A percentile compares a stretch with the other conserved stretches of the same genome.
These are phyloP conservation scores for Cylloceria caligata DNA, from an alignment of 2,888 invertebrate species.

Conservation along the genomic window DNA sequence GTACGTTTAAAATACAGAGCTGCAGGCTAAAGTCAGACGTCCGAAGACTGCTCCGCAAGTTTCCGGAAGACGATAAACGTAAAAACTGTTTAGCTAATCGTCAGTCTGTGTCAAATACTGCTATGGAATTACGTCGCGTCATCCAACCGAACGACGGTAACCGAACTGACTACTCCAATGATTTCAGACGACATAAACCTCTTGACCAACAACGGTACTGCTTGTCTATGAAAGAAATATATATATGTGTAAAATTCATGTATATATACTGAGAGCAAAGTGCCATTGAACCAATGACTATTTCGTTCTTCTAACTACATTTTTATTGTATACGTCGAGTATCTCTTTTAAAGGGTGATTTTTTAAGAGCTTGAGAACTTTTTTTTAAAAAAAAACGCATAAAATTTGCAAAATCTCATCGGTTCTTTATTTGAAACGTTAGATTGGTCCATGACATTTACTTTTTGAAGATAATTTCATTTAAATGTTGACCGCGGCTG, in stretches of 20 bases:
- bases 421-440: too few species aligned
- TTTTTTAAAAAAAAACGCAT: too few species aligned
- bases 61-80: conserved; percentile 60
- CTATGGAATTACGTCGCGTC: neutral
- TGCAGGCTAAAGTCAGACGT: neutral
- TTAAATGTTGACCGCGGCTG: too few species aligned
- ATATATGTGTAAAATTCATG: neutral
- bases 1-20: neutral
- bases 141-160: neutral
- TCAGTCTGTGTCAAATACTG: conserved; percentile 44
- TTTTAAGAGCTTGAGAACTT: too few species aligned
- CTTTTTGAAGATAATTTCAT: too few species aligned
- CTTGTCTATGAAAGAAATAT: neutral
- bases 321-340: too few species aligned
- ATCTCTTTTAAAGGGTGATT: too few species aligned
- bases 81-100: conserved; percentile 55
- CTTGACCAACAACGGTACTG: neutral
- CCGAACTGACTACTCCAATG: neutral
- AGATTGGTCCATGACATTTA: too few species aligned
- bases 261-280: too few species aligned
- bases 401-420: too few species aligned
- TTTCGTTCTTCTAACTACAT: too few species aligned
- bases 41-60: conserved; percentile 27
- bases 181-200: neutral
- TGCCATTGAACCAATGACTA: too few species aligned